Conservation (phyloP, 2,797 vertebrate genomes). For the Sparus aurata region DNA sequence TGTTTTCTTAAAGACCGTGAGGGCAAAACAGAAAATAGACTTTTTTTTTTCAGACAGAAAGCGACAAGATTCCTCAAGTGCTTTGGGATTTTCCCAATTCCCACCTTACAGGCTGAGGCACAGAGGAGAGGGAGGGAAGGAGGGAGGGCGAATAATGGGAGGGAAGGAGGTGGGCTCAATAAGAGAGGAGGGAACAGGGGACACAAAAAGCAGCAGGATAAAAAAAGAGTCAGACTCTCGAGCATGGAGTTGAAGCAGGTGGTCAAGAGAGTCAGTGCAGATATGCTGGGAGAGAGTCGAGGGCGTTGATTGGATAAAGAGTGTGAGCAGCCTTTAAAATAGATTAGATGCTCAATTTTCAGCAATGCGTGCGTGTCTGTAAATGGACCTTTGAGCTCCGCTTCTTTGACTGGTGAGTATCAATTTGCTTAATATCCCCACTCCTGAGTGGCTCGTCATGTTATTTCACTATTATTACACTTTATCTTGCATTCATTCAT, state of each 20-base stretch:
- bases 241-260: slow-evolving; percentile 62
- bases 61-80: slow-evolving; percentile 66
- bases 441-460: slow-evolving; percentile 1
- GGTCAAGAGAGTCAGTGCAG: slow-evolving; percentile 47
- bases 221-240: slow-evolving; percentile 47
- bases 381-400: slow-evolving; percentile 40
- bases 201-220: slow-evolving; percentile 44
- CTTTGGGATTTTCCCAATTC: slow-evolving; percentile 72
- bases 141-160: slow-evolving; percentile 43
- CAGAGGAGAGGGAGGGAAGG: slow-evolving; percentile 16
- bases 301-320: slow-evolving; percentile 42
- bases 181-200: slow-evolving; percentile 53
- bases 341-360: slow-evolving; percentile 29
- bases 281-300: slow-evolving; percentile 37
- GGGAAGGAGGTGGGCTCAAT: slow-evolving; percentile 60
- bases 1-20: slow-evolving; percentile 14
- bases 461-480: not conserved
- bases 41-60: slow-evolving; percentile 30
- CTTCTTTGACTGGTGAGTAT: slow-evolving; percentile 54
- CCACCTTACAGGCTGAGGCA: slow-evolving; percentile 61
- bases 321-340: slow-evolving; percentile 44
- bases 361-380: slow-evolving; percentile 10
- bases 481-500: not conserved
- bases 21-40: not conserved
- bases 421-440: slow-evolving; percentile 25